These are phyloP conservation scores for Fissipunctia ypsillon DNA, from an alignment of 2,888 invertebrate species.

Conservation along the genomic window DNA sequence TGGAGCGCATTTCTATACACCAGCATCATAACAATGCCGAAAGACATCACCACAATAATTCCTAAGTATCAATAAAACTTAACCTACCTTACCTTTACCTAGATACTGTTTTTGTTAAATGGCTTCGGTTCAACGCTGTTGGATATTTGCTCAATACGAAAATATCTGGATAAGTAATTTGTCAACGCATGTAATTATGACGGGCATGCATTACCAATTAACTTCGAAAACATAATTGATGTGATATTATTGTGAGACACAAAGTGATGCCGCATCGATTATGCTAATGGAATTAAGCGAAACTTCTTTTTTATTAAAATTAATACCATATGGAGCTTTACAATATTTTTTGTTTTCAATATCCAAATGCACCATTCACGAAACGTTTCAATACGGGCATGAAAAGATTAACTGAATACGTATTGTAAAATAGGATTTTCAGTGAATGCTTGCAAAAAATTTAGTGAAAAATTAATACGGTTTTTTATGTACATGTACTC, in stretches of 20 bases:
- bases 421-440: conserved; percentile 40
- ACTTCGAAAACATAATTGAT: conserved; percentile 53
- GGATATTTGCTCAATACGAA: conserved; percentile 33
- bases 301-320: conserved; percentile 44
- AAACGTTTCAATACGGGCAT: conserved; percentile 30
- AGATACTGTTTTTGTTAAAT: neutral
- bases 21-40: neutral
- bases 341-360: conserved; percentile 54
- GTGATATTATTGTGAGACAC: conserved; percentile 48
- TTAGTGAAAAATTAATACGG: conserved; percentile 14
- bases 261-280: conserved; percentile 51
- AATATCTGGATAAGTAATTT: conserved; percentile 52
- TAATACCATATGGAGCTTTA: conserved; percentile 23
- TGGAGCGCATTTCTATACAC: neutral
- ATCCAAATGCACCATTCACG: conserved; percentile 12
- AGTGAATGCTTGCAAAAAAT: conserved; percentile 19
- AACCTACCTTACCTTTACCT: too few species aligned
- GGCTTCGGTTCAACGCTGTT: neutral
- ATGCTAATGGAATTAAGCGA: conserved; percentile 35
- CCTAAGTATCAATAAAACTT: neutral
- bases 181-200: conserved; percentile 43
- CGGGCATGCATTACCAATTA: conserved; percentile 58
- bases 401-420: conserved; percentile 38
- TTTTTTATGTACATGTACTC: neutral
- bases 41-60: neutral